Evolutionary conservation across 2,888 invertebrate species (phyloP).

Genomic region (Heliconius ismenius): DNA sequence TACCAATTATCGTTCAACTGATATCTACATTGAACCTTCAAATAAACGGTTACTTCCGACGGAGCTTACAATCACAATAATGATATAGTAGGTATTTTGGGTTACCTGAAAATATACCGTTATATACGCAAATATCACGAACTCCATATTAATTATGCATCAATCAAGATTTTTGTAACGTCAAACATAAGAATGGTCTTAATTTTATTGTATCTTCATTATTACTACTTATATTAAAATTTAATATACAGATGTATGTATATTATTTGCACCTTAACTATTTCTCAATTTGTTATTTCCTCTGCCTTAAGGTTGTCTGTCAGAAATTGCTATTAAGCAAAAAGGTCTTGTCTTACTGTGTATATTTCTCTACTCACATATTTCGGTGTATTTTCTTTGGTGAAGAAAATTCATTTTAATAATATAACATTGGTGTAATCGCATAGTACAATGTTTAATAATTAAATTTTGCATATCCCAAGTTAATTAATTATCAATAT

Average conservation of each 20-base stretch:
- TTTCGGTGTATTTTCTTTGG: too few relatives aligned
- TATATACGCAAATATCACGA: slow-evolving; percentile 1
- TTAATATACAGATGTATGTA: too few relatives aligned
- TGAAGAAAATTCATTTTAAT: not conserved
- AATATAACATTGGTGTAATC: not conserved
- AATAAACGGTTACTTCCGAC: slow-evolving; percentile 64
- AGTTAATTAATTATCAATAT: slow-evolving; percentile 16
- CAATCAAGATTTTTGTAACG: not conserved
- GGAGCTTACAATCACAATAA: slow-evolving; percentile 33
- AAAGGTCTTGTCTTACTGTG: not conserved
- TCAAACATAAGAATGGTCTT: not conserved
- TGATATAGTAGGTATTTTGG: slow-evolving; percentile 8
- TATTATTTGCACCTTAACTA: not conserved
- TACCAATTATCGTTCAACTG: slow-evolving; percentile 72
- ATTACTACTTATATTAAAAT: too few relatives aligned
- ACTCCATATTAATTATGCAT: not conserved
- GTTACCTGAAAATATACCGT: not conserved
- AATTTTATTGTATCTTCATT: not conserved
- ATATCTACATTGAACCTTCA: slow-evolving; percentile 63
- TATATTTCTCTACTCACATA: not conserved
- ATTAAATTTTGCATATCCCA: not conserved
- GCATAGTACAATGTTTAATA: not conserved
- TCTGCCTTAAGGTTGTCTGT: not conserved
- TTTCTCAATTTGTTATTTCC: not conserved
- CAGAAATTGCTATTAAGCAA: not conserved